Evolutionary conservation across 2,888 invertebrate genomes (phyloP).

Genomic region (Tetranychus piercei): DNA sequence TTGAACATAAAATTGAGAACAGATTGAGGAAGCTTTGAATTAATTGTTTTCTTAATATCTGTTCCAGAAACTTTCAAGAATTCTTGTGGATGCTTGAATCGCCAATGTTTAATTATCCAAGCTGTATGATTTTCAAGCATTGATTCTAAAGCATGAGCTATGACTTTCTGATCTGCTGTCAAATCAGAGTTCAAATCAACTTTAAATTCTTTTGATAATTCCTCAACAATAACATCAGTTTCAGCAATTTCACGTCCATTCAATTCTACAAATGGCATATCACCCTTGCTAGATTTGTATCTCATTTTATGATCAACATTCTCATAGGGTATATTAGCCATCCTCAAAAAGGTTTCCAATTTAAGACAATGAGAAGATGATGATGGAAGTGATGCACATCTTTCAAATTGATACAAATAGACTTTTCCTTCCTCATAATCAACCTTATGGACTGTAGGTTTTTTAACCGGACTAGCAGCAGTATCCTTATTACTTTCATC

Average conservation of each 20-base stretch:
- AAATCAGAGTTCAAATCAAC: constrained; percentile 69
- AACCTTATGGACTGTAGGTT: constrained; percentile 56
- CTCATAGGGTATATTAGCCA: constrained; percentile 81
- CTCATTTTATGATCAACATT: constrained; percentile 86
- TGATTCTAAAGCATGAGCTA: constrained; percentile 74
- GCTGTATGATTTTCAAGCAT: constrained; percentile 86
- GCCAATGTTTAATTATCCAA: constrained; percentile 81
- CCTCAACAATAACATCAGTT: constrained; percentile 71
- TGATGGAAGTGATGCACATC: constrained; percentile 71
- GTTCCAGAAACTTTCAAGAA: constrained; percentile 75
- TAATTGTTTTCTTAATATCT: constrained; percentile 68
- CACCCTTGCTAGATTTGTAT: constrained; percentile 68
- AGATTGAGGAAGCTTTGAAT: constrained; percentile 65
- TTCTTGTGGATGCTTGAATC: constrained; percentile 72
- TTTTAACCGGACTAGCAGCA: background rate
- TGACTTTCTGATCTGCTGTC: constrained; percentile 63
- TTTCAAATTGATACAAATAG: constrained; percentile 80
- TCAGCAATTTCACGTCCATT: constrained; percentile 88
- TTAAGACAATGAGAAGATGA: constrained; percentile 81
- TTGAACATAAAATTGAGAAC: constrained; percentile 78
- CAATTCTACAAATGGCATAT: constrained; percentile 78
- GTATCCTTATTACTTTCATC: constrained; percentile 11
- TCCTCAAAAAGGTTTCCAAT: constrained; percentile 84
- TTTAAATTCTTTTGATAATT: constrained; percentile 58
- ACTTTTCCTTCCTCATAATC: constrained; percentile 80